phyloP scores from a whole-genome alignment of 2,888 invertebrate species.

The Nymphalis polychloros region DNA sequence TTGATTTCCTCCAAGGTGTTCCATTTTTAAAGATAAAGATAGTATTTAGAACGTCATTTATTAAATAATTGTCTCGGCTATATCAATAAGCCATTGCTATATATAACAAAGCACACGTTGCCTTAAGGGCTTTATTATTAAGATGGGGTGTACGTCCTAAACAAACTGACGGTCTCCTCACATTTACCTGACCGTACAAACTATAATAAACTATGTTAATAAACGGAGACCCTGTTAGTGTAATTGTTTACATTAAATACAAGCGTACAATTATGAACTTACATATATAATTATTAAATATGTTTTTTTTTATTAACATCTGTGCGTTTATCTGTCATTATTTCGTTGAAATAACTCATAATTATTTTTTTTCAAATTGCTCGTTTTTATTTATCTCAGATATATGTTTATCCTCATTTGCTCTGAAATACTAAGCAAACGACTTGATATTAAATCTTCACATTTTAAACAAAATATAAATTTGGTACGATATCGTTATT shows the following conservation, averaged over 20 bases:
- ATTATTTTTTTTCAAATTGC: too few species aligned
- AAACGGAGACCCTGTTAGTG: conserved; percentile 20
- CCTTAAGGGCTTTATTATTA: conserved; percentile 44
- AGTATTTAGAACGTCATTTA: background rate
- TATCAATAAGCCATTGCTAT: conserved; percentile 30
- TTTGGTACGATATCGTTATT: too few species aligned
- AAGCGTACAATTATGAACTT: conserved; percentile 3
- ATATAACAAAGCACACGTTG: conserved; percentile 28
- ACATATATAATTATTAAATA: background rate
- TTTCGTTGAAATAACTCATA: too few species aligned
- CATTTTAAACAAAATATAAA: too few species aligned
- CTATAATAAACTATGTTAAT: conserved; percentile 36
- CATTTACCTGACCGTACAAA: conserved; percentile 36
- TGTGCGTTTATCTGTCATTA: too few species aligned
- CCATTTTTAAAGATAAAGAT: background rate
- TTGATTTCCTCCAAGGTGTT: too few species aligned
- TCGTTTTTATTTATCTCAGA: too few species aligned
- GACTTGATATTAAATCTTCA: too few species aligned
- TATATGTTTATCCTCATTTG: too few species aligned
- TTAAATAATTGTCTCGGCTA: conserved; percentile 11
- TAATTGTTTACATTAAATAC: conserved; percentile 27
- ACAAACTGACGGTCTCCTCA: conserved; percentile 35
- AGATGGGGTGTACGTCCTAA: conserved; percentile 41
- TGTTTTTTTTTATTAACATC: too few species aligned
- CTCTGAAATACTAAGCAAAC: too few species aligned